Evolutionary conservation across 2,797 vertebrate species (phyloP).

Genomic region (Coreius guichenoti): DNA sequence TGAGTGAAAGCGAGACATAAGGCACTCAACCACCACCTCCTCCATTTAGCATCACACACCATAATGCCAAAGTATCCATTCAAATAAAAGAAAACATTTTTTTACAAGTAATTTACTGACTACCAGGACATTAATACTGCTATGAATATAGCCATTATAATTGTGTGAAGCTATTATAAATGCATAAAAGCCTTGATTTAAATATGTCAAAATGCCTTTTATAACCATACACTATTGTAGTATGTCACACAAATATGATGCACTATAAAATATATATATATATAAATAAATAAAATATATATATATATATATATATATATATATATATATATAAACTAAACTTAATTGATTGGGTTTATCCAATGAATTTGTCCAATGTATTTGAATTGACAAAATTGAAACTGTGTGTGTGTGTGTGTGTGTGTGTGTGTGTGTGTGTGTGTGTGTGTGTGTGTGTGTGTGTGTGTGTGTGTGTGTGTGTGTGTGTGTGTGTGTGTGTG

Average conservation of each 20-base stretch:
- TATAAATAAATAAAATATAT: too few species aligned
- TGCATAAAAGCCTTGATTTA: neutral
- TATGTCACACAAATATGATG: too few species aligned
- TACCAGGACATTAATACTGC: neutral
- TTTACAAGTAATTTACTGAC: neutral
- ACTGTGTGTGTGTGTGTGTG: too few species aligned
- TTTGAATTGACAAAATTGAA: neutral
- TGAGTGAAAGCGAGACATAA: constrained; percentile 77
- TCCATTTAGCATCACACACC: constrained; percentile 28
- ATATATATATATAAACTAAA: too few species aligned
- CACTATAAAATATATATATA: too few species aligned
- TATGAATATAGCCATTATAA: neutral
- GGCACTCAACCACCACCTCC: constrained; percentile 62
- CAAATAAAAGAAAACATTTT: neutral
- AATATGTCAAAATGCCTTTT: neutral
- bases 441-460: too few species aligned
- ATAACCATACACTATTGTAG: neutral
- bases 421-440: too few species aligned
- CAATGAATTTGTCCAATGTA: too few species aligned
- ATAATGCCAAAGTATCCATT: neutral
- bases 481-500: too few species aligned
- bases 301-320: too few species aligned
- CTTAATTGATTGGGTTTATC: too few species aligned
- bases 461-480: too few species aligned
- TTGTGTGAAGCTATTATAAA: neutral